Base-by-base conservation (phyloP, 1,140 invertebrate species). In the Epicauta chinensis region DNA sequence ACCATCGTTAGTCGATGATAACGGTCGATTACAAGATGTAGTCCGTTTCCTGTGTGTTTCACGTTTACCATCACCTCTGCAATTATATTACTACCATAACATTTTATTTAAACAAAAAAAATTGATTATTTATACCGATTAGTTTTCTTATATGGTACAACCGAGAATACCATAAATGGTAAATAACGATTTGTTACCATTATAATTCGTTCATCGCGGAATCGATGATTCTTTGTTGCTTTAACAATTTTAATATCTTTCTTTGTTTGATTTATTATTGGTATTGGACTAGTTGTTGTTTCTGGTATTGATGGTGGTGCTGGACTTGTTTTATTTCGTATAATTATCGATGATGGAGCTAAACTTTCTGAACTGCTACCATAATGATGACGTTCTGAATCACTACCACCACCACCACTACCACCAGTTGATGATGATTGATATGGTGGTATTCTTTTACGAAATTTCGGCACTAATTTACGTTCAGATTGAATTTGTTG, bases 111-210 rank as follows among this genome's bases (percentile, higher is more conserved):
- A n/a, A n/a, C n/a, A n/a, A n/a, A n/a, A n/a, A n/a, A n/a, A n/a
- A n/a, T n/a, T n/a, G n/a, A n/a, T n/a, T n/a, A n/a, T 15, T 51
- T 66, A 70, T 76, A 84, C 86, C 84, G 80, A 57, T 78, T 77
- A 63, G 77, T 72, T 72, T 83, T 87, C 54, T 79, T 83, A 66
- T 89, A 91, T 35, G 89, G 86, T 63, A 93, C 77, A 35, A 86
- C 80, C 16, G 89, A 91, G 71, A 89, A 93, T 46, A 93, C 75
- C 55, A 88, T 72, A 71, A 89, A 87, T 30, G 90, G 90, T 77
- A 68, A 83, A 78, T 34, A n/a, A 66, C 83, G 77, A 31, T 78
- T 62, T 51, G 87, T 80, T 49, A 84, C 80, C 67, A 93, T 74
- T 42, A 89, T 81, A 48, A 92, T 73, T 59, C 89, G 77, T 67